Conservation (phyloP, 2,113 vertebrate genomes). For the Azemiops feae region DNA sequence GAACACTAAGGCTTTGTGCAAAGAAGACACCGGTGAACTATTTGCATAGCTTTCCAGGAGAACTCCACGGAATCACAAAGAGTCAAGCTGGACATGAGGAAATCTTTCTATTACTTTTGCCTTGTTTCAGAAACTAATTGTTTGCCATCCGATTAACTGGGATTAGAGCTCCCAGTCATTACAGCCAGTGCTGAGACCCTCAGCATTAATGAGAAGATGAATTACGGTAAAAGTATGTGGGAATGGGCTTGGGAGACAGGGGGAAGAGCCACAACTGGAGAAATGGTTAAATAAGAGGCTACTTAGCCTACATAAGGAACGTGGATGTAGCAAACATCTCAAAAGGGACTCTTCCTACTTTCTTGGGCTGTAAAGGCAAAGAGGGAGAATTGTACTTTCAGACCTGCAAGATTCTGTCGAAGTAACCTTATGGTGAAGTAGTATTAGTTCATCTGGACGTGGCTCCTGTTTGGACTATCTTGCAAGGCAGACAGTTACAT, state of each 20-base stretch:
- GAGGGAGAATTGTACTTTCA: background rate
- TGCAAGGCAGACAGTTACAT: background rate
- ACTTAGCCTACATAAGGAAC: background rate
- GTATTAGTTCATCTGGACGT: background rate
- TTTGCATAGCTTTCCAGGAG: background rate
- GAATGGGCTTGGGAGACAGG: background rate
- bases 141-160: background rate
- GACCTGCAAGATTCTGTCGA: background rate
- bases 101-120: background rate
- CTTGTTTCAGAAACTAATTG: background rate
- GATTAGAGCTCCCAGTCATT: background rate
- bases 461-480: background rate
- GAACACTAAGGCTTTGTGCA: background rate
- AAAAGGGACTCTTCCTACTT: background rate
- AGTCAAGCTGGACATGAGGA: background rate
- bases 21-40: background rate
- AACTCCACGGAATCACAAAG: background rate
- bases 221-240: background rate
- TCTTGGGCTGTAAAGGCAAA: background rate
- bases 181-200: background rate
- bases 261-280: background rate
- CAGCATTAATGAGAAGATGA: background rate
- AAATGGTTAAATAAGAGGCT: background rate
- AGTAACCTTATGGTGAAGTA: background rate
- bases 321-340: background rate